Evolutionary conservation across 2,113 vertebrate species (phyloP).

Genomic region (Coptodon bakossiorum): DNA sequence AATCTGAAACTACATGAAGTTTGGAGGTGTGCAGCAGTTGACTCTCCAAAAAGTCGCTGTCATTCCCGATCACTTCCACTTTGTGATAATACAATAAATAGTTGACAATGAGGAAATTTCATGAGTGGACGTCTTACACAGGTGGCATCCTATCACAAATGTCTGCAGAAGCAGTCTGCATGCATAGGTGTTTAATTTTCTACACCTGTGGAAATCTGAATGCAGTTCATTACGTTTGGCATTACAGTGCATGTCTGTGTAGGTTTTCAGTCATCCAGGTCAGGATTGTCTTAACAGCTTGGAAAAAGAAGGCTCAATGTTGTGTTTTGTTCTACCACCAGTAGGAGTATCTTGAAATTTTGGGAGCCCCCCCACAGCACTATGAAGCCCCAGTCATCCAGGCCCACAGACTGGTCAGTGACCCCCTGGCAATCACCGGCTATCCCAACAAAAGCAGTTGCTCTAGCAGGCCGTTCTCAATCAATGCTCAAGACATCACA

Average conservation of each 20-base stretch:
- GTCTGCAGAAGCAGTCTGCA: neutral
- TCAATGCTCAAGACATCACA: neutral
- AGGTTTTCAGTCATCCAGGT: neutral
- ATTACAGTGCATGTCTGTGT: accelerated
- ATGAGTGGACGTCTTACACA: neutral
- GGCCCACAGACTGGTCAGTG: neutral
- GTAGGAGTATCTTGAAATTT: neutral
- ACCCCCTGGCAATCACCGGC: accelerated
- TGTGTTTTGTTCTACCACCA: neutral
- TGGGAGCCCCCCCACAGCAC: neutral
- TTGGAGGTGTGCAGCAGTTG: neutral
- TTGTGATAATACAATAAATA: neutral
- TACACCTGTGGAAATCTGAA: neutral
- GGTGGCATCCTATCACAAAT: neutral
- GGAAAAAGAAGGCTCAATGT: neutral
- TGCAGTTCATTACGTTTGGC: neutral
- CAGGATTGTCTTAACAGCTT: neutral
- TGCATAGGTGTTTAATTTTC: neutral
- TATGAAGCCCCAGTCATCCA: neutral
- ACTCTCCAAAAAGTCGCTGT: neutral
- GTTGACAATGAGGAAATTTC: neutral
- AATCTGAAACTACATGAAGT: neutral
- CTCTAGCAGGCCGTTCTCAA: neutral
- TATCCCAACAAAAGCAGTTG: neutral
- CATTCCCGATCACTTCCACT: neutral